Conservation (phyloP, 2,888 invertebrate species). For the Mimas tiliae region DNA sequence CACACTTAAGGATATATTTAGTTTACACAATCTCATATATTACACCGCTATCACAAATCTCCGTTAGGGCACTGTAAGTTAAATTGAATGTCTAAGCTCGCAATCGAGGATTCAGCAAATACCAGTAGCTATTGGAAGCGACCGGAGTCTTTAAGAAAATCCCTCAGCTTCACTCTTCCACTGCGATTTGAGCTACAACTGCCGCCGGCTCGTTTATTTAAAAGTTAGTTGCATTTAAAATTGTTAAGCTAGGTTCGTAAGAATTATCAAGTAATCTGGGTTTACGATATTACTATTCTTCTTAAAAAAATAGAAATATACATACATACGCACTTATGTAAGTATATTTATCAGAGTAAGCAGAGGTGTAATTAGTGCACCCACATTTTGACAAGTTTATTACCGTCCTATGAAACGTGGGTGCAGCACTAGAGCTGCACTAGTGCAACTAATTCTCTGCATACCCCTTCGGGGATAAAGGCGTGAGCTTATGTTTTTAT, state of each 20-base stretch:
- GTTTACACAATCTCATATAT: conserved; percentile 13
- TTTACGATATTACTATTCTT: background rate
- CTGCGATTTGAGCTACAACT: conserved; percentile 21
- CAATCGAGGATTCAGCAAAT: conserved; percentile 74
- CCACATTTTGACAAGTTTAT: too few species aligned
- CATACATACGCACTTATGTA: too few species aligned
- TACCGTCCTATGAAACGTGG: too few species aligned
- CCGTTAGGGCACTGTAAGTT: conserved; percentile 68
- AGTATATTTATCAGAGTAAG: too few species aligned
- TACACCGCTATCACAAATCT: conserved; percentile 63
- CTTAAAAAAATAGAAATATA: too few species aligned
- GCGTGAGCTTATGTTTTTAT: too few species aligned
- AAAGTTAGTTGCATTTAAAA: conserved; percentile 6
- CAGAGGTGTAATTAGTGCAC: too few species aligned
- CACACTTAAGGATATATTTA: background rate
- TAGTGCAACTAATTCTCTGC: too few species aligned
- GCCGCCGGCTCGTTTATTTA: conserved; percentile 25
- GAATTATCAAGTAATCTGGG: too few species aligned
- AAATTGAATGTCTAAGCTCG: conserved; percentile 78
- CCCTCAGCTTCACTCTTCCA: conserved; percentile 57
- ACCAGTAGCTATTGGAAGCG: conserved; percentile 70
- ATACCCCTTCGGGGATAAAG: too few species aligned
- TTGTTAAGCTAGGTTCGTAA: conserved; percentile 6
- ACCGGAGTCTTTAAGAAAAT: conserved; percentile 69
- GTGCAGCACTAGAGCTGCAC: too few species aligned